Evolutionary conservation across 2,888 invertebrate genomes (phyloP), one percentile per base, ranked within the genome.

Genomic region (Folsomia manolachei): DNA sequence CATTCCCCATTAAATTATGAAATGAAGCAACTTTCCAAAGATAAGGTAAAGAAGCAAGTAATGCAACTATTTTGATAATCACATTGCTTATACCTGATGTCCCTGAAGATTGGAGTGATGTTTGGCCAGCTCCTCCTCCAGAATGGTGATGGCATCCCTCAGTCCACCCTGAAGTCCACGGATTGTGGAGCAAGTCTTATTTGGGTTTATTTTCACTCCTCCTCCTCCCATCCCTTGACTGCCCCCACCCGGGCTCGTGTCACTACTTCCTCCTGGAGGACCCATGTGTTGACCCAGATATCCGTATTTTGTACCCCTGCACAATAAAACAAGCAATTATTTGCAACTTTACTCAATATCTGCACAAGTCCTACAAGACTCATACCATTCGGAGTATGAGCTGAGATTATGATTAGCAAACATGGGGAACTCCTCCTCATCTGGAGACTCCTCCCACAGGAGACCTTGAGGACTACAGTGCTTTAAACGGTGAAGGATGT

Each of bases 211-310:
- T 69, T 74, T 74, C 1, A 69, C 71, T 61, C 64, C 62, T 23
- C 66, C 65, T n/a, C 66, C 71, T 4, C 4, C 7, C n/a, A n/a
- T n/a, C n/a, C n/a, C n/a, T n/a, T n/a, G n/a, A n/a, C n/a, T n/a
- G n/a, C n/a, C n/a, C n/a, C n/a, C n/a, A n/a, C n/a, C n/a, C 7
- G 39, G 39, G 39, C 7, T 9, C 14, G 39, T 9, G 39, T 39
- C 7, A 39, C 39, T 39, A 4, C 39, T 14, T 18, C 69, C 64
- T 24, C 69, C 63, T 23, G 68, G 71, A 25, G 65, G 64, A 63
- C 67, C 67, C 39, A 71, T 68, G 63, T 74, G 71, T 52, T 74
- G 74, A 60, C 74, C 74, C 53, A 74, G 71, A 69, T 71, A 74
- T 61, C 69, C 71, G 65, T 74, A 74, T 69, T 74, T 74, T 24